Evolutionary conservation across 35 echinoderm and acorn worm genomes (phyloP).

Genomic region (Hemicentrotus pulcherrimus): DNA sequence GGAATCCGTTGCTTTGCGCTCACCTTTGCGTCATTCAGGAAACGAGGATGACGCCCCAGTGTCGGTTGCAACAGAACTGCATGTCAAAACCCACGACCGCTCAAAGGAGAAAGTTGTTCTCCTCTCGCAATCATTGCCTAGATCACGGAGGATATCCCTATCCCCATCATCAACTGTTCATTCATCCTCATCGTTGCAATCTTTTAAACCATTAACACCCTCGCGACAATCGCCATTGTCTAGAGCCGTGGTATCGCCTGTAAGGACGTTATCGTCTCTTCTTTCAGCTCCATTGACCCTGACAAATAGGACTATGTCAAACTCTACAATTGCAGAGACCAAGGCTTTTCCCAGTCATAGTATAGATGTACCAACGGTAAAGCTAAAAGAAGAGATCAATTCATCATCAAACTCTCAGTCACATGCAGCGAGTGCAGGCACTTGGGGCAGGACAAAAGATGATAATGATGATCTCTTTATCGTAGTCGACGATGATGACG

Average conservation of each 20-base stretch:
- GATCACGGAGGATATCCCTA: background rate
- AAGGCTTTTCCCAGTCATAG: background rate
- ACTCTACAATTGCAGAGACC: background rate
- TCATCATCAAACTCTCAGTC: background rate
- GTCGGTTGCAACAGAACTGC: background rate
- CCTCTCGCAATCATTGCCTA: background rate
- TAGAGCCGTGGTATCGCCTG: background rate
- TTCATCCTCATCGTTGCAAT: background rate
- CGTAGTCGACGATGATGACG: constrained; percentile 26
- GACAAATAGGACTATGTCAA: constrained; percentile 8
- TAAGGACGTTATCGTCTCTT: background rate
- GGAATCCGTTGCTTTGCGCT: background rate
- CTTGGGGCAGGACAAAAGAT: background rate
- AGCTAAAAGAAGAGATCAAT: background rate
- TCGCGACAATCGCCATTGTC: background rate
- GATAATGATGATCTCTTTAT: constrained; percentile 27
- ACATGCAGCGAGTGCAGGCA: background rate
- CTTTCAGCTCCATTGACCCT: background rate
- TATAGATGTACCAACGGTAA: background rate
- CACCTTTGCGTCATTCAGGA: background rate
- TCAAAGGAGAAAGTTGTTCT: background rate
- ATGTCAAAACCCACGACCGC: background rate
- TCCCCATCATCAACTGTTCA: background rate
- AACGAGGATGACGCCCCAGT: background rate
- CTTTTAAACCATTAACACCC: background rate